Percentiles rank a stretch among this genome's conserved stretches.
phyloP scores from a whole-genome alignment of 2,113 vertebrate species.

The Apodemus speciosus region DNA sequence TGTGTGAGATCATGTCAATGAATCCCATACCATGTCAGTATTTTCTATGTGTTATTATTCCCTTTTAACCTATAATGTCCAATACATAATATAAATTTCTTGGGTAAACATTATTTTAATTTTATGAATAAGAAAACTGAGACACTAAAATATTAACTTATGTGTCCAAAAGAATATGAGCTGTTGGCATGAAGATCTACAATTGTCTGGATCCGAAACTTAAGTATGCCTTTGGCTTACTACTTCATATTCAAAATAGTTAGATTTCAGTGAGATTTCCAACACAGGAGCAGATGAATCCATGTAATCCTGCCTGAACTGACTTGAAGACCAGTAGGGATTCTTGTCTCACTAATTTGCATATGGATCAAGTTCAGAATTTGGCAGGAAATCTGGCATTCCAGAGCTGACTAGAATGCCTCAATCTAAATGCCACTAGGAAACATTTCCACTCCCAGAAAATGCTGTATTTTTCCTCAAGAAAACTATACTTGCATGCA shows the following conservation, averaged over 20 bases:
- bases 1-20: not conserved
- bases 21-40: not conserved
- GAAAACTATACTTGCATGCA: not conserved
- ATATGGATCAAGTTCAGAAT: not conserved
- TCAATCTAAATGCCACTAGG: not conserved
- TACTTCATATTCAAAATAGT: not conserved
- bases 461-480: not conserved
- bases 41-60: not conserved
- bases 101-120: not conserved
- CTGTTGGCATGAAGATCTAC: not conserved
- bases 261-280: not conserved
- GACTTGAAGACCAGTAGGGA: not conserved
- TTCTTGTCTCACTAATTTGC: not conserved
- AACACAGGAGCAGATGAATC: not conserved
- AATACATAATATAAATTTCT: not conserved
- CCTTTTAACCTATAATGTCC: not conserved
- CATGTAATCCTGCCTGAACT: not conserved
- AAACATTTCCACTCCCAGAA: not conserved
- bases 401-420: not conserved
- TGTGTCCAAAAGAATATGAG: not conserved
- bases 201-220: not conserved
- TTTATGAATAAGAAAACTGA: not conserved
- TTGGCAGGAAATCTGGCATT: not conserved
- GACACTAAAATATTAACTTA: not conserved
- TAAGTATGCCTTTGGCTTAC: not conserved